Evolutionary conservation across 2,888 invertebrate genomes (phyloP).

Genomic region (Nudaria mundana): DNA sequence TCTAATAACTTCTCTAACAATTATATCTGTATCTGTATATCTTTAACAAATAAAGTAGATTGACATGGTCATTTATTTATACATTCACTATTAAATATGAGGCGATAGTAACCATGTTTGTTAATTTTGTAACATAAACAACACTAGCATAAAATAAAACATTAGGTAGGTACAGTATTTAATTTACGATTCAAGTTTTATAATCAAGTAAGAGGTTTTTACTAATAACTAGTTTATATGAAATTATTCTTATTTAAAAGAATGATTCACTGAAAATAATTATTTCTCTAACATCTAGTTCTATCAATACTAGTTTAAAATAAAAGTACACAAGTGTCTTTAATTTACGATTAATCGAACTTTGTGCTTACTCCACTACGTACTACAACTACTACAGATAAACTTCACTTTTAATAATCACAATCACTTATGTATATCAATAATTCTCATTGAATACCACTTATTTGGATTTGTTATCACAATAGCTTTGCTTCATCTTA

Average conservation of each 20-base stretch:
- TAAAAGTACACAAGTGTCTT: constrained; percentile 1
- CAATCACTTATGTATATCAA: background rate
- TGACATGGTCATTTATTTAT: no score
- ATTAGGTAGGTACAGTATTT: no score
- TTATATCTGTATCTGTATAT: no score
- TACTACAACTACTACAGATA: no score
- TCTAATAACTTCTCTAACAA: no score
- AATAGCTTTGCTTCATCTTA: background rate
- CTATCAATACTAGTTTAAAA: background rate
- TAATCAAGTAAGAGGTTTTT: background rate
- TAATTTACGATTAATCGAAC: background rate
- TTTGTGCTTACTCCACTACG: constrained; percentile 1
- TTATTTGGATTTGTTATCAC: background rate
- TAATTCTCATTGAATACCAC: no score
- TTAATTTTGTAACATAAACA: no score
- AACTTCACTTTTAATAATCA: background rate
- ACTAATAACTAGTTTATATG: background rate
- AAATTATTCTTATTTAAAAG: background rate
- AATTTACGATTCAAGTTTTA: no score
- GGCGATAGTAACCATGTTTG: no score
- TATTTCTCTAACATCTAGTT: background rate
- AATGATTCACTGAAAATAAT: background rate
- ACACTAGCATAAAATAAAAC: no score
- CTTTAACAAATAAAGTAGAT: no score
- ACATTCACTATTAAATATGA: no score